Percentiles rank a stretch among this genome's conserved stretches.
These are phyloP conservation scores for Papilio dardanus DNA, from an alignment of 1,140 invertebrate species.

Conservation along the genomic window DNA sequence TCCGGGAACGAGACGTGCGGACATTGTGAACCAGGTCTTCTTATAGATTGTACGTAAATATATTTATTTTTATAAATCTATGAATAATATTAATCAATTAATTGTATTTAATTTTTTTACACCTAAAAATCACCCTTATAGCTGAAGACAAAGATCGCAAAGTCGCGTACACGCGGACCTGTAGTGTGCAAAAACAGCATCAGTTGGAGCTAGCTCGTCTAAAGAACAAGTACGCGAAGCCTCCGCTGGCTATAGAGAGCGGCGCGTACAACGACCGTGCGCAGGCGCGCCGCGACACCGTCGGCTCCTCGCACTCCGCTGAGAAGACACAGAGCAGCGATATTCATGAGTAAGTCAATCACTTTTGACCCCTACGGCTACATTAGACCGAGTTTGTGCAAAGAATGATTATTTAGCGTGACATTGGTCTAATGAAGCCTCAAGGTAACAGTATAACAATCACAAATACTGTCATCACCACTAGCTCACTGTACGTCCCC, in stretches of 20 bases:
- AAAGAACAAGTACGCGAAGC: constrained; percentile 92
- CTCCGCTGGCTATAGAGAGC: constrained; percentile 81
- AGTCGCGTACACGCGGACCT: constrained; percentile 70
- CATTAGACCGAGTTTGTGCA: too few relatives aligned
- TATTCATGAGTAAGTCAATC: constrained; percentile 90
- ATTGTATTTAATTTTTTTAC: background rate
- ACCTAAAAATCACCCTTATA: constrained; percentile 40
- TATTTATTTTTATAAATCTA: background rate
- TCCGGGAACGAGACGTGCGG: constrained; percentile 92
- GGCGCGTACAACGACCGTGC: constrained; percentile 90
- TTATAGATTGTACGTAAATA: constrained; percentile 79
- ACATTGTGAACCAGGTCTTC: constrained; percentile 93
- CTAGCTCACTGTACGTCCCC: too few relatives aligned
- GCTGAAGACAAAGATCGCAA: constrained; percentile 68
- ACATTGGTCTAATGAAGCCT: too few relatives aligned
- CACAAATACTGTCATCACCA: too few relatives aligned
- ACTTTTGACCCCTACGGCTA: too few relatives aligned
- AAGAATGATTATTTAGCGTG: too few relatives aligned
- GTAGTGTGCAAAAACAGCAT: constrained; percentile 81
- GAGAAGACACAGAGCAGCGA: constrained; percentile 92
- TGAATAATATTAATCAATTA: too few relatives aligned
- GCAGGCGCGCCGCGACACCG: constrained; percentile 86
- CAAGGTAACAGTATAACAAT: too few relatives aligned
- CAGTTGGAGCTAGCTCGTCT: constrained; percentile 89
- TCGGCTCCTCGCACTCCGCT: constrained; percentile 92